Evolutionary conservation across 1,140 invertebrate species (phyloP).

Genomic region (Bombus cullumanus): DNA sequence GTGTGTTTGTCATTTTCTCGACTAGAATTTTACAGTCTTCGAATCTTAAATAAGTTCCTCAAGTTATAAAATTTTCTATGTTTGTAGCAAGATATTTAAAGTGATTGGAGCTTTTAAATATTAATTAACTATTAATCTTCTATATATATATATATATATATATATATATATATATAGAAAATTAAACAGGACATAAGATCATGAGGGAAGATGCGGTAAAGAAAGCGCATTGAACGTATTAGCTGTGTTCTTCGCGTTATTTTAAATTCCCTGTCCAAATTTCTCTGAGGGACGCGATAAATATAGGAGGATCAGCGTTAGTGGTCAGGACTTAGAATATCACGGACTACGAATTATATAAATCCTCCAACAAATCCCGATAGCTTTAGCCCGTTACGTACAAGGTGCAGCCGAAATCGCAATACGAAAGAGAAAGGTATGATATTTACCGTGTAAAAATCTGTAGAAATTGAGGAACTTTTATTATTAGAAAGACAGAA

Average conservation of each 20-base stretch:
- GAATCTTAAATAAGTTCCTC: neutral
- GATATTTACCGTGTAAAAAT: neutral
- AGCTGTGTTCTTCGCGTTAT: neutral
- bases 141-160: neutral
- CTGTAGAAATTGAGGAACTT: neutral
- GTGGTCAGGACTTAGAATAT: constrained; percentile 20
- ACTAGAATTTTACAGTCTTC: neutral
- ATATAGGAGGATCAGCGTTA: constrained; percentile 15
- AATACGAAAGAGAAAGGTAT: neutral
- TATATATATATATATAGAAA: neutral
- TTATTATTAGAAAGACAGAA: too few relatives aligned
- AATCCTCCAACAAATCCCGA: constrained; percentile 13
- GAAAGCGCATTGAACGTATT: neutral
- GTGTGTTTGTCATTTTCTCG: neutral
- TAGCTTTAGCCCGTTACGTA: neutral
- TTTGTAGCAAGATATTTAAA: neutral
- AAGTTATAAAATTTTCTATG: neutral
- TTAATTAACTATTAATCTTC: neutral
- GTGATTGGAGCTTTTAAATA: neutral
- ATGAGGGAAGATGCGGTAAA: too few relatives aligned
- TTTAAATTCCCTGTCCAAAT: neutral
- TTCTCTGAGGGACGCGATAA: neutral
- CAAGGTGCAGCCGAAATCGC: neutral
- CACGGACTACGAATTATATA: constrained; percentile 18
- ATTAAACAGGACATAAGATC: neutral